Conservation (phyloP, 2,113 vertebrate species). For the Mus musculus region DNA sequence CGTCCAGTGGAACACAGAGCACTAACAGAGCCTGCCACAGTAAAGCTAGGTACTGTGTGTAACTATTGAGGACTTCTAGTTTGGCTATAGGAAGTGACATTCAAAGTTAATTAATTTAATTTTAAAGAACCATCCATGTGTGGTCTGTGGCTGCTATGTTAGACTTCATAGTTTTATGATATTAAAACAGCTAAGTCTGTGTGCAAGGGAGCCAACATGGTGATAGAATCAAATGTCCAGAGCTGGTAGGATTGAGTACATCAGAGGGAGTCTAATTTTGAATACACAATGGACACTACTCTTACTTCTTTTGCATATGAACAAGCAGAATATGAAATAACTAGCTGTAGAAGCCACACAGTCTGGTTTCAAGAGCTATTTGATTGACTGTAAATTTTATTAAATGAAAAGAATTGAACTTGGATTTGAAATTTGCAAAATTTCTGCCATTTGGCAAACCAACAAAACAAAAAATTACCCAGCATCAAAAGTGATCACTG, state of each 20-base stretch:
- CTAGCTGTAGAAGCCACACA: background rate
- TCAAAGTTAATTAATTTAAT: slow-evolving; percentile 32
- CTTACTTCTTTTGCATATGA: background rate
- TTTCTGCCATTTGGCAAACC: background rate
- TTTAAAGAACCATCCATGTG: background rate
- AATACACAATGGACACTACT: background rate
- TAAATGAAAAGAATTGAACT: background rate
- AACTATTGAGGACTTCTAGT: background rate
- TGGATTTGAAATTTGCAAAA: slow-evolving; percentile 9
- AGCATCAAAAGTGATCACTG: background rate
- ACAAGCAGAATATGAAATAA: background rate
- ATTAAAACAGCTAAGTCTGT: background rate
- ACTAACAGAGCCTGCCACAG: background rate
- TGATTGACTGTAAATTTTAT: background rate
- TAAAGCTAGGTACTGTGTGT: background rate
- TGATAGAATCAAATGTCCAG: background rate
- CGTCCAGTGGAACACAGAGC: background rate
- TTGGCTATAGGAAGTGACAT: slow-evolving; percentile 29
- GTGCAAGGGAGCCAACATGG: background rate
- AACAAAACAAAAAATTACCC: background rate
- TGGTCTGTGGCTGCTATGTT: background rate
- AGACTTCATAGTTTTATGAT: background rate
- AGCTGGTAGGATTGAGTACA: background rate
- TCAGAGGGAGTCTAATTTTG: slow-evolving; percentile 22
- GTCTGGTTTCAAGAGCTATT: background rate